A percentile compares a stretch with the other conserved stretches of the same genome.
These are phyloP conservation scores for Cheirogaleus major DNA, from an alignment of 2,797 vertebrate genomes.

Conservation along the genomic window DNA sequence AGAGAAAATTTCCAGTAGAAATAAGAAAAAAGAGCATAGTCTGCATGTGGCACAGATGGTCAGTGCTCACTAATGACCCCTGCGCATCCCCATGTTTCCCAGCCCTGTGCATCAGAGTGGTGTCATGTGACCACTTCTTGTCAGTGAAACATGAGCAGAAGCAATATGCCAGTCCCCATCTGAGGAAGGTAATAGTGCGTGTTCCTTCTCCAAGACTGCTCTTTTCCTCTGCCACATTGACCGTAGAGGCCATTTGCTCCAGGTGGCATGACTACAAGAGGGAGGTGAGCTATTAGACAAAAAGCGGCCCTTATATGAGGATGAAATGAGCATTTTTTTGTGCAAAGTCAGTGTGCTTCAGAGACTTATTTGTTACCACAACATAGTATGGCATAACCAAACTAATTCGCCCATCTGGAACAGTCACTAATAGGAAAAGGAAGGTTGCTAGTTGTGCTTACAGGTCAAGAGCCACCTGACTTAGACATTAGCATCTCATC, in stretches of 20 bases:
- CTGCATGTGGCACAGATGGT: background rate
- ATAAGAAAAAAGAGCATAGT: background rate
- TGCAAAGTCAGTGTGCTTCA: background rate
- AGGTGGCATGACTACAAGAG: background rate
- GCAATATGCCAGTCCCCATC: background rate
- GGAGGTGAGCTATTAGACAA: background rate
- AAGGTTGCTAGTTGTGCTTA: background rate
- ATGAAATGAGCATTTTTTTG: background rate
- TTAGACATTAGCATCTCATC: background rate
- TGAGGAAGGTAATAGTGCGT: background rate
- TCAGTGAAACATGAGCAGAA: background rate
- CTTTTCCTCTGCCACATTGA: background rate
- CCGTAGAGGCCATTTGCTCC: background rate
- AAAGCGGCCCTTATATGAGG: background rate
- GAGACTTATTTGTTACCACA: background rate
- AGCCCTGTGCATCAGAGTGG: background rate
- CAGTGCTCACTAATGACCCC: background rate
- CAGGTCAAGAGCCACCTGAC: background rate
- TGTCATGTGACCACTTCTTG: background rate
- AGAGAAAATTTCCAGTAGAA: background rate
- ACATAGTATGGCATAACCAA: background rate
- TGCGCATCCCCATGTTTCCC: background rate
- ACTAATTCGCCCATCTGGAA: background rate
- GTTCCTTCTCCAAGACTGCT: background rate
- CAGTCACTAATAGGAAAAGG: background rate